phyloP scores from a whole-genome alignment of 2,113 vertebrate genomes.

The Heloderma charlesbogerti region DNA sequence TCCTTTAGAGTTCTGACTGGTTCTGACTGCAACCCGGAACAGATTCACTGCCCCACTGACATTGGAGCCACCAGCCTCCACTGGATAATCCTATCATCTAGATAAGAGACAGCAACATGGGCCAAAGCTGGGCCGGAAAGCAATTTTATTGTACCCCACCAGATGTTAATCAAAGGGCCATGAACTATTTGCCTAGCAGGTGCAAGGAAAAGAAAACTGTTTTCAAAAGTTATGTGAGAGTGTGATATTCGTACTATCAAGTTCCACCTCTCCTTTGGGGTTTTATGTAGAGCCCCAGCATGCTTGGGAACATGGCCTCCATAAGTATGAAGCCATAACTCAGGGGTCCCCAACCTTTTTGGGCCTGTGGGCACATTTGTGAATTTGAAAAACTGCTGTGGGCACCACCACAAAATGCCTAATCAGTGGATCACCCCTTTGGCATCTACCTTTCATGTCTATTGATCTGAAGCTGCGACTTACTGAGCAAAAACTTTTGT shows the following conservation, averaged over 20 bases:
- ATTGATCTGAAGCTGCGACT: too few species aligned
- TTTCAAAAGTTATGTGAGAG: background rate
- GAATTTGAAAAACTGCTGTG: too few species aligned
- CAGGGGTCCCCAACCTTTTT: background rate
- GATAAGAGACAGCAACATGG: background rate
- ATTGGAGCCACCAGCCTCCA: background rate
- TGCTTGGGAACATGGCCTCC: background rate
- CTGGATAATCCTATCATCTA: background rate
- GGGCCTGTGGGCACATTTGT: too few species aligned
- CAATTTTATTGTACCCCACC: background rate
- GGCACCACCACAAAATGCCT: too few species aligned
- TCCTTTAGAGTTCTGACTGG: too few species aligned
- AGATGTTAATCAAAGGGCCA: background rate
- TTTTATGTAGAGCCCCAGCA: background rate
- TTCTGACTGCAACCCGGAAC: too few species aligned
- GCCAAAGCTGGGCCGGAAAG: background rate
- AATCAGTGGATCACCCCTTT: too few species aligned
- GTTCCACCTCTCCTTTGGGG: background rate
- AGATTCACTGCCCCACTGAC: too few species aligned
- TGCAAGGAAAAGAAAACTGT: background rate
- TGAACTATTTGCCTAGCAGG: background rate
- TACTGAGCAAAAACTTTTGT: too few species aligned
- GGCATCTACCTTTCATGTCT: too few species aligned
- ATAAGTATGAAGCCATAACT: background rate
- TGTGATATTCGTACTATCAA: background rate